Base-by-base conservation (phyloP, 2,797 vertebrate species). In the Tachyglossus aculeatus region DNA sequence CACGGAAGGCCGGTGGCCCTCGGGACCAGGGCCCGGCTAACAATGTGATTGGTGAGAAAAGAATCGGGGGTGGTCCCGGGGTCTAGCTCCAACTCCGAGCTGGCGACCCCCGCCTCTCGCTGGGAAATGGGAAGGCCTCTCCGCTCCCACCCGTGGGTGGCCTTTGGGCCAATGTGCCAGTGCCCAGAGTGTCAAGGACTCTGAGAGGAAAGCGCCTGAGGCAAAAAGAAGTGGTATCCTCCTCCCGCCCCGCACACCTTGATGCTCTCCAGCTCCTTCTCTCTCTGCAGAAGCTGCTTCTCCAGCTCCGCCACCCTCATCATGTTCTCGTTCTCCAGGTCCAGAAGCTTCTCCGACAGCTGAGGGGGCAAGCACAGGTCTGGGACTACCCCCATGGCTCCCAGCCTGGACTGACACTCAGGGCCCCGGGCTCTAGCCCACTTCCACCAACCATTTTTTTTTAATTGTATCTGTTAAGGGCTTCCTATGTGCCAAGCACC, bases 261-360 rank as follows among this genome's bases (percentile, higher is more conserved):
- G 74, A 98, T 93, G 31, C 82, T 67, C 37, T 92, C 90, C 48
- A 99, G 90, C 69, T 99, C 98, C 86, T 98, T 98, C 63, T 99
- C 96, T 73, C 97, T 95, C 81, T 98, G 96, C 38, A 99, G 82
- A 40, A 99, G 89, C 70, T 95, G 90, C 83, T 98, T 99, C 90
- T 99, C 97, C 80, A 99, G 89, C 59, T 98, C 98, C 0, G 97
- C 97, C 43, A 99, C 97, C 68, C 97, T 95, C 96, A 96, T 98
- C 92, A 99, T 96, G 37, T 97, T 98, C 87, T 98, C 98, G 74
- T 99, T 98, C 90, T 99, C 98, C 72, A 97, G 91, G 81, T 99
- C 98, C 87, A 98, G 91, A 74, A 99, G 94, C 92, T 98, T 98
- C 90, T 99, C 98, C 0, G 96, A 96, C 77, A 98, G 94, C 98